Percentiles rank a stretch among this genome's conserved stretches.
Conservation (phyloP, 2,113 vertebrate species). For the Tichodroma muraria region DNA sequence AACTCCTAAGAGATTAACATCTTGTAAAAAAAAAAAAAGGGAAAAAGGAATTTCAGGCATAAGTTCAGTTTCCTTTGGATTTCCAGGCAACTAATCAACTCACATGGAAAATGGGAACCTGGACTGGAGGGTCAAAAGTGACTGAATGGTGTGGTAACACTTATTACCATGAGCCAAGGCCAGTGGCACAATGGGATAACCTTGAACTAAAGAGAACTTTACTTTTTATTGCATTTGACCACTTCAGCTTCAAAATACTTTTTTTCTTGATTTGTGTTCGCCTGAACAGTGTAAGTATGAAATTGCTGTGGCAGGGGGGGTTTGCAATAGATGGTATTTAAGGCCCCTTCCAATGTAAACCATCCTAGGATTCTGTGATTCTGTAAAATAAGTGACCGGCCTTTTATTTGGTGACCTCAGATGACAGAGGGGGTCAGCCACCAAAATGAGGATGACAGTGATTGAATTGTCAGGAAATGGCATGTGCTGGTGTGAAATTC, state of each 20-base stretch:
- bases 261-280: neutral
- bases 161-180: neutral
- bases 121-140: neutral
- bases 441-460: neutral
- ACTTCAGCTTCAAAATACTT: neutral
- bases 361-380: neutral
- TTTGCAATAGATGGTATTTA: neutral
- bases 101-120: neutral
- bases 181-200: neutral
- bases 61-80: neutral
- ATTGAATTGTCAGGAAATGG: neutral
- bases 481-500: neutral
- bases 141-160: neutral
- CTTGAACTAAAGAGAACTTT: neutral
- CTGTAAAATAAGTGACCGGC: neutral
- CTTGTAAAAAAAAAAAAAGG: neutral
- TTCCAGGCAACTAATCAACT: neutral
- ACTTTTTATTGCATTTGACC: neutral
- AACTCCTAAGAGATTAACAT: neutral
- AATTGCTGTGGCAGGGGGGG: neutral
- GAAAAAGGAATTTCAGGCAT: neutral
- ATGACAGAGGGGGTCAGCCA: rapidly evolving
- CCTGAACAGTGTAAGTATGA: neutral
- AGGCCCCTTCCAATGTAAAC: neutral
- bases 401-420: neutral